A percentile compares a stretch with the other conserved stretches of the same genome.
Conservation (phyloP, 2,113 vertebrate genomes). For the Takifugu bimaculatus region DNA sequence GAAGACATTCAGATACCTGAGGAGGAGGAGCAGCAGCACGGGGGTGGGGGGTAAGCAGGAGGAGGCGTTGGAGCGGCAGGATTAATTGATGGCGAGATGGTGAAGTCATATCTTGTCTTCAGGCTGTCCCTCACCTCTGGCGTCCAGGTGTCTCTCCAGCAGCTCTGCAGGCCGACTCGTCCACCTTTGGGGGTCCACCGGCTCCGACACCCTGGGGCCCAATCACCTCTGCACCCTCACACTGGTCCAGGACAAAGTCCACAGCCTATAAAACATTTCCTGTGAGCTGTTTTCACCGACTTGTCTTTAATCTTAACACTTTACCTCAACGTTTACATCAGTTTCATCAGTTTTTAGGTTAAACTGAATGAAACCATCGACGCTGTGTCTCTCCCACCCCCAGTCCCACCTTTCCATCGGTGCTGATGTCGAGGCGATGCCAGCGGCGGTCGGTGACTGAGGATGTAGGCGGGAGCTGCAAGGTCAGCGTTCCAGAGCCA, state of each 20-base stretch:
- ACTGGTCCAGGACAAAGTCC: slow-evolving; percentile 84
- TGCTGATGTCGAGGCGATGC: slow-evolving; percentile 83
- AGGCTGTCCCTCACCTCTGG: slow-evolving; percentile 71
- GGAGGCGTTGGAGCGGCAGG: background rate
- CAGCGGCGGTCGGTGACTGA: slow-evolving; percentile 80
- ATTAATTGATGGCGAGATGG: background rate
- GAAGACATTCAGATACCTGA: slow-evolving; percentile 77
- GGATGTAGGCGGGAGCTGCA: slow-evolving; percentile 73
- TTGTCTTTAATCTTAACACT: background rate
- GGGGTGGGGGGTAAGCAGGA: background rate
- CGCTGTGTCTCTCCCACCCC: background rate
- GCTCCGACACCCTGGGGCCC: slow-evolving; percentile 49
- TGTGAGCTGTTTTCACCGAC: background rate
- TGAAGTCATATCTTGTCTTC: background rate
- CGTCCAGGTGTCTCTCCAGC: slow-evolving; percentile 75
- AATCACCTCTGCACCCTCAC: slow-evolving; percentile 63
- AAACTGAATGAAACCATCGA: too few relatives aligned
- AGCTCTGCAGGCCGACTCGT: slow-evolving; percentile 78
- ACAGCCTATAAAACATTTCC: slow-evolving; percentile 69
- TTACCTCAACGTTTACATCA: too few relatives aligned
- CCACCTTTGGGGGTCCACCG: slow-evolving; percentile 41
- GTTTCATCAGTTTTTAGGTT: too few relatives aligned
- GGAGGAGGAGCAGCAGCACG: slow-evolving; percentile 5
- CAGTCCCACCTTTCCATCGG: slow-evolving; percentile 79
- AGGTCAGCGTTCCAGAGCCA: slow-evolving; percentile 79